Percentiles rank a stretch among this genome's conserved stretches.
These are phyloP conservation scores for Holacanthella duospinosa DNA, from an alignment of 2,888 invertebrate species.

Conservation along the genomic window DNA sequence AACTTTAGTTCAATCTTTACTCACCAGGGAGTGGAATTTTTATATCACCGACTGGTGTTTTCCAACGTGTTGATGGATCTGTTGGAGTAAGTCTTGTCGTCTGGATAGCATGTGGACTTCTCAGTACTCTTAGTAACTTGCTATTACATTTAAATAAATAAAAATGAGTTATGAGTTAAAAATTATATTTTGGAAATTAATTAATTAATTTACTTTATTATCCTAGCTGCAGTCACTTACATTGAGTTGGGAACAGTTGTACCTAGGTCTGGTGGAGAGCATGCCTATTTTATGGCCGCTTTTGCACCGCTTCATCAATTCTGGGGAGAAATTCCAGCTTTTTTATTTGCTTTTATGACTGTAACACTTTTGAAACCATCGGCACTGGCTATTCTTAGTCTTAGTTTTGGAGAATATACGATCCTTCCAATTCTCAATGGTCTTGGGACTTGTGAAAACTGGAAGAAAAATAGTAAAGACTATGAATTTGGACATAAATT, in stretches of 20 bases:
- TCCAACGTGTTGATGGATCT: conserved; percentile 72
- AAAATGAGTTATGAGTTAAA: not conserved
- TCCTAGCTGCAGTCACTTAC: conserved; percentile 75
- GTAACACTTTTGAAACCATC: conserved; percentile 85
- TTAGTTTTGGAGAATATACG: conserved; percentile 86
- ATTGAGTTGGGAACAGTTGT: conserved; percentile 93
- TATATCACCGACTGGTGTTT: conserved; percentile 89
- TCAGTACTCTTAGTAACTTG: conserved; percentile 72
- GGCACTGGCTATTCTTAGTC: conserved; percentile 85
- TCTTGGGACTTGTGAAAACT: conserved; percentile 17
- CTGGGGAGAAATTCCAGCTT: conserved; percentile 72
- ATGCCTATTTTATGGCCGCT: conserved; percentile 91
- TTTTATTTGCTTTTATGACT: conserved; percentile 62
- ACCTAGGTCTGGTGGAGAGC: conserved; percentile 87
- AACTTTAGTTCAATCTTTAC: not conserved
- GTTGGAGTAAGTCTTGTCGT: conserved; percentile 88
- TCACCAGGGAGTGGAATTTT: conserved; percentile 87
- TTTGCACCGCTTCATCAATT: conserved; percentile 44
- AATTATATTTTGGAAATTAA: not conserved
- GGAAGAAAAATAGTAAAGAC: conserved; percentile 11
- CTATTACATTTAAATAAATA: not conserved
- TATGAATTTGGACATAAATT: conserved; percentile 11
- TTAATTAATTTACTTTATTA: not conserved
- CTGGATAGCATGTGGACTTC: conserved; percentile 86
- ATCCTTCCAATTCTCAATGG: conserved; percentile 49